These are phyloP conservation scores for Taeniopygia guttata DNA, from an alignment of 2,797 vertebrate species.

Conservation along the genomic window DNA sequence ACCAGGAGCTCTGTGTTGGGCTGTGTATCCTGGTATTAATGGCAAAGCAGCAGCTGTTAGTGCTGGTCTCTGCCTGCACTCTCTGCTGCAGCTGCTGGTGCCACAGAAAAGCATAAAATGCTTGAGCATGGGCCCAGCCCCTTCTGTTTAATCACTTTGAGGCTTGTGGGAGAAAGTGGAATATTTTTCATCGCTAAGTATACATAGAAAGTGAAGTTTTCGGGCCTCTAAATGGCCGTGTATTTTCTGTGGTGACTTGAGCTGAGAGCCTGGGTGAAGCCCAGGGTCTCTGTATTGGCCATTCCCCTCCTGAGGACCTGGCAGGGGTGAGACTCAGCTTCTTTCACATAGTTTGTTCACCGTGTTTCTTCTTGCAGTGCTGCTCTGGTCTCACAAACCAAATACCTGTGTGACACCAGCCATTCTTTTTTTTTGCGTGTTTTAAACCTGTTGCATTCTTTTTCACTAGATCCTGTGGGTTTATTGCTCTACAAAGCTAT, in stretches of 20 bases:
- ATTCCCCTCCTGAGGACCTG: not conserved
- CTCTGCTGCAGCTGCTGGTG: not conserved
- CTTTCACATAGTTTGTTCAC: not conserved
- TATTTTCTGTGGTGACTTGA: not conserved
- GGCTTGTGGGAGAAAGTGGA: not conserved
- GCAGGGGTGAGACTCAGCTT: not conserved
- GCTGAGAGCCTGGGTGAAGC: not conserved
- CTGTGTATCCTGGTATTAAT: not conserved
- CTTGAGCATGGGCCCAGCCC: not conserved
- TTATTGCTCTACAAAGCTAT: not conserved
- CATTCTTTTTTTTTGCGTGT: not conserved
- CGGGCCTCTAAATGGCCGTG: not conserved
- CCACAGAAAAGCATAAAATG: not conserved
- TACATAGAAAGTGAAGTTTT: not conserved
- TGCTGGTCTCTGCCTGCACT: not conserved
- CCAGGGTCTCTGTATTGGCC: not conserved
- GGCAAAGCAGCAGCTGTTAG: not conserved
- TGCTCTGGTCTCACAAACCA: not conserved
- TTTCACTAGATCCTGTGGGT: not conserved
- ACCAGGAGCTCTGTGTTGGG: not conserved
- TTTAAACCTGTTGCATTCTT: not conserved
- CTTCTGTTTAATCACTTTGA: not conserved
- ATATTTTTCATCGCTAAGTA: not conserved
- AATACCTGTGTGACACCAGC: not conserved
- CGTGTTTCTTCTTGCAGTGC: not conserved